A percentile compares a stretch with the other conserved stretches of the same genome.
These are phyloP conservation scores for Pampus argenteus DNA, from an alignment of 2,797 vertebrate genomes.

Conservation along the genomic window DNA sequence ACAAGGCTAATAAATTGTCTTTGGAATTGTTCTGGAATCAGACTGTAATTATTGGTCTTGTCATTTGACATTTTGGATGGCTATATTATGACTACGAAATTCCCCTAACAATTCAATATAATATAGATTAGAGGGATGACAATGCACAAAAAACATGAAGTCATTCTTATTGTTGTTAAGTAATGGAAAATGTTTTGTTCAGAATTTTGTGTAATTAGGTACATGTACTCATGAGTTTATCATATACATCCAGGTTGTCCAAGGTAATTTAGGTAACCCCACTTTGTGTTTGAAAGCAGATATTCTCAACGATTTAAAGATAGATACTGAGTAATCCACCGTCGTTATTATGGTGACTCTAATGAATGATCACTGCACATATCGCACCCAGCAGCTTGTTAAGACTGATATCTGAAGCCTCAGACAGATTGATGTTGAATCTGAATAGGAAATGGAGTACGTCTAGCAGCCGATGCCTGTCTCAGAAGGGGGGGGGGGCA, in stretches of 20 bases:
- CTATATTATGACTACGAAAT: conserved; percentile 38
- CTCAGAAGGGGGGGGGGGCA: conserved; percentile 60
- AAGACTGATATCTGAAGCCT: conserved; percentile 74
- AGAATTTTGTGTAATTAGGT: conserved; percentile 4
- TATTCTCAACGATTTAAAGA: conserved; percentile 45
- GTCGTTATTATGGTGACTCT: conserved; percentile 52
- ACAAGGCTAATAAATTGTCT: conserved; percentile 60
- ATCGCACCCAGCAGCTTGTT: conserved; percentile 72
- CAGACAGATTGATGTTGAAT: conserved; percentile 76
- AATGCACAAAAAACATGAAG: conserved; percentile 40
- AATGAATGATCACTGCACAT: conserved; percentile 71
- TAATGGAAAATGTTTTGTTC: conserved; percentile 22
- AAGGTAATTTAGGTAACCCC: conserved; percentile 17
- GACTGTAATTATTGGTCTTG: conserved; percentile 41
- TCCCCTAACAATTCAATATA: conserved; percentile 44
- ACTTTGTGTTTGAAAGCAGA: conserved; percentile 35
- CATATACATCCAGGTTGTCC: conserved; percentile 3
- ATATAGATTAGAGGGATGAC: conserved; percentile 49
- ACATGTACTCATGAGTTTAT: background rate
- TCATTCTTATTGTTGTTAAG: conserved; percentile 10
- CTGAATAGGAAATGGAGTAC: conserved; percentile 81
- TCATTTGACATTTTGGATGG: conserved; percentile 51
- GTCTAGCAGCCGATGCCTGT: conserved; percentile 73
- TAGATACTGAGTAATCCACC: conserved; percentile 25
- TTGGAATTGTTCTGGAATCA: conserved; percentile 54